A percentile compares a stretch with the other conserved stretches of the same genome.
Conservation (phyloP, 2,797 vertebrate genomes). For the Cossypha dichroa region DNA sequence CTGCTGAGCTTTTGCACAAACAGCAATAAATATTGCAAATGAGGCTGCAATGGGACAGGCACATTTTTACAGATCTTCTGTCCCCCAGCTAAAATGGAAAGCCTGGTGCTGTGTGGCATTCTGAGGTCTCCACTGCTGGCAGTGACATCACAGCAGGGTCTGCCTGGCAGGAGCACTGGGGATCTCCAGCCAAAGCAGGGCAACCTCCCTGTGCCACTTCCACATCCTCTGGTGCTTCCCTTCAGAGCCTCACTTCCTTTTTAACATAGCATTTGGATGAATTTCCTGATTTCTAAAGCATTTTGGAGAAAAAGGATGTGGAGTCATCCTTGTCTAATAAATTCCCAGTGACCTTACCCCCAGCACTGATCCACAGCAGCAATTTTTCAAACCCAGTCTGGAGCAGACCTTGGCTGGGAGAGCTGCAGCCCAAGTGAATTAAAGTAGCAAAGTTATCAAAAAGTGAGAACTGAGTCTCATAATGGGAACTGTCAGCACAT, state of each 20-base stretch:
- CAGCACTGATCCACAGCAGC: not conserved
- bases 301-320: not conserved
- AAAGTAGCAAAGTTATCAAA: constrained; percentile 37
- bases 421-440: not conserved
- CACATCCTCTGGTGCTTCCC: not conserved
- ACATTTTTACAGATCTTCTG: not conserved
- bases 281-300: not conserved
- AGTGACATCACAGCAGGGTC: not conserved
- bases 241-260: not conserved
- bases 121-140: not conserved
- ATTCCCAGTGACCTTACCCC: not conserved
- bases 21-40: not conserved
- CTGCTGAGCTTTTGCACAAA: not conserved
- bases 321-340: not conserved
- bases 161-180: not conserved
- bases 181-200: not conserved
- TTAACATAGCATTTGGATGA: not conserved
- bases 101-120: not conserved
- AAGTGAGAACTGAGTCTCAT: not conserved
- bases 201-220: not conserved
- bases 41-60: not conserved
- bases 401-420: not conserved
- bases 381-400: not conserved
- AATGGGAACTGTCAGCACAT: constrained; percentile 24
- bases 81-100: not conserved